Evolutionary conservation across 2,888 invertebrate genomes (phyloP).

Genomic region (Eilema depressum): DNA sequence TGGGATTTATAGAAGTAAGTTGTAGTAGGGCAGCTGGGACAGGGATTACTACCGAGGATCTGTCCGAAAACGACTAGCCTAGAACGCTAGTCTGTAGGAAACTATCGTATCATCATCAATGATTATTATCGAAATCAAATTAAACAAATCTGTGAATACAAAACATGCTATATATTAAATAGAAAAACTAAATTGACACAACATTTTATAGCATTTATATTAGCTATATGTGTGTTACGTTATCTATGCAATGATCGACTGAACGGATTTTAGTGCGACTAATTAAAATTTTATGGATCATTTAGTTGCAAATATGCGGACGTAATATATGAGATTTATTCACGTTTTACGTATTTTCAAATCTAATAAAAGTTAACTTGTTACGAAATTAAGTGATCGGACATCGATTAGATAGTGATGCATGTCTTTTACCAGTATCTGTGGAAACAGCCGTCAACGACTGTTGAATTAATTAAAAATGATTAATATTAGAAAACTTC

Average conservation of each 20-base stretch:
- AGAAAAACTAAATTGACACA: neutral
- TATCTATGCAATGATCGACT: constrained; percentile 37
- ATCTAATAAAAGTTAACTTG: neutral
- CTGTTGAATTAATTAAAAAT: neutral
- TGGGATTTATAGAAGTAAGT: neutral
- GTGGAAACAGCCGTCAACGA: neutral
- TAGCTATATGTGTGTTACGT: constrained; percentile 13
- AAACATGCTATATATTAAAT: neutral
- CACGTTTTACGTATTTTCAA: neutral
- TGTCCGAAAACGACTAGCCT: too few species aligned
- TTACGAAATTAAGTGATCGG: constrained; percentile 5
- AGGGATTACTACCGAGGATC: too few species aligned
- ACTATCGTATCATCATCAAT: too few species aligned
- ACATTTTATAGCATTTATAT: neutral
- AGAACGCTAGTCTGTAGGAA: neutral
- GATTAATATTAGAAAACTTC: neutral
- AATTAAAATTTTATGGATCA: constrained; percentile 48
- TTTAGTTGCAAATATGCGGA: constrained; percentile 28
- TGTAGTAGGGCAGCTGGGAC: neutral
- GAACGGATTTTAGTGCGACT: constrained; percentile 31
- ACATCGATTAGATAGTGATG: constrained; percentile 3
- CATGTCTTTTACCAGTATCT: neutral
- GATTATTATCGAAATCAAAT: neutral
- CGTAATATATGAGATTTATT: constrained; percentile 26
- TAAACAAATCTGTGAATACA: neutral